These are phyloP conservation scores for Nematostella vectensis DNA, from an alignment of 92 coral and sea anemone genomes.

Conservation along the genomic window DNA sequence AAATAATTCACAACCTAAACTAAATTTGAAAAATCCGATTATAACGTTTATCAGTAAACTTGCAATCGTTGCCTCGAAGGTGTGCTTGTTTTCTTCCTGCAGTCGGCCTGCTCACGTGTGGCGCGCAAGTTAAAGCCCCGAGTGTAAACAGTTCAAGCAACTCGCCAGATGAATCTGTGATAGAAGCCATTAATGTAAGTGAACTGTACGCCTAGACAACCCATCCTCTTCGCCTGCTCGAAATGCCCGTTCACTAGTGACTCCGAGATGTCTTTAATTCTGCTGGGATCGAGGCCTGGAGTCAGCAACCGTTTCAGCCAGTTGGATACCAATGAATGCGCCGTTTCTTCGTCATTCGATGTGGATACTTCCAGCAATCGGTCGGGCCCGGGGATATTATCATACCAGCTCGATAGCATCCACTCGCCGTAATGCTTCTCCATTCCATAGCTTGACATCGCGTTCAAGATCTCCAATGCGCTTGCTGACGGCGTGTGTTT, in stretches of 20 bases:
- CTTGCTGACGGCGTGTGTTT: no score
- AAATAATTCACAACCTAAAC: not conserved
- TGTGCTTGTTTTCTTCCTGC: not conserved
- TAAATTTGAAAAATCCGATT: not conserved
- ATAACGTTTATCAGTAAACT: not conserved
- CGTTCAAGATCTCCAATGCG: no score
- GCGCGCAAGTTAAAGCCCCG: constrained; percentile 32
- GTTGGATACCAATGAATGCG: constrained; percentile 31
- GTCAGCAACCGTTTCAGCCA: constrained; percentile 67
- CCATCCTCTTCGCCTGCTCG: constrained; percentile 76
- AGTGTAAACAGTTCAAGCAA: constrained; percentile 19
- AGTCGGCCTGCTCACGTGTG: not conserved
- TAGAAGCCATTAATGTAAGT: constrained; percentile 85
- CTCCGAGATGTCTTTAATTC: constrained; percentile 50
- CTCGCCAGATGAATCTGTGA: constrained; percentile 83
- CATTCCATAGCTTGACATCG: not conserved
- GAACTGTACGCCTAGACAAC: constrained; percentile 79
- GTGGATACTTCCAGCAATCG: constrained; percentile 74
- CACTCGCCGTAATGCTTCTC: constrained; percentile 80
- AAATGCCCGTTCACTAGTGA: constrained; percentile 63
- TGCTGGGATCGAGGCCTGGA: constrained; percentile 60
- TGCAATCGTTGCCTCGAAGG: not conserved
- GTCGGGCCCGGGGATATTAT: constrained; percentile 79
- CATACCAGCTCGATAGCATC: constrained; percentile 90
- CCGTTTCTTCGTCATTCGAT: constrained; percentile 49